Percentiles rank a stretch among this genome's conserved stretches.
phyloP scores from a whole-genome alignment of 35 echinoderm and acorn worm genomes.

The Strongylocentrotus purpuratus region DNA sequence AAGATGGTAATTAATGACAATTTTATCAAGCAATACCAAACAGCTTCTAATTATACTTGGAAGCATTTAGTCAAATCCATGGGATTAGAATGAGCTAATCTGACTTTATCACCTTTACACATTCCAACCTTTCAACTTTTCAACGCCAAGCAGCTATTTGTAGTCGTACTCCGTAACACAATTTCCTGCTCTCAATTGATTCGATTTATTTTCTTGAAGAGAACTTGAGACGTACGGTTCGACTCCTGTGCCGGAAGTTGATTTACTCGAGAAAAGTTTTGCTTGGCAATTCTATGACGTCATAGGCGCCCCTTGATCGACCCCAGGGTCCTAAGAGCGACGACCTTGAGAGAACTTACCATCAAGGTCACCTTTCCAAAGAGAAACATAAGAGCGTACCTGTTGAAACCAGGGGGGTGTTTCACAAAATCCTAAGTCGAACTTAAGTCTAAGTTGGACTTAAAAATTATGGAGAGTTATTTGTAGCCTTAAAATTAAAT shows the following conservation, averaged over 20 bases:
- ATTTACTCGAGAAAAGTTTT: conserved; percentile 1
- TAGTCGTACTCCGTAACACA: neutral
- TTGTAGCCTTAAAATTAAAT: no score
- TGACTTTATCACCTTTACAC: neutral
- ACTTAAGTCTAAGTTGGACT: no score
- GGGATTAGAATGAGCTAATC: neutral
- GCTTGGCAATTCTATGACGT: neutral
- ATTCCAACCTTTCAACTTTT: neutral
- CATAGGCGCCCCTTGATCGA: neutral
- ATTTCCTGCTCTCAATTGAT: neutral
- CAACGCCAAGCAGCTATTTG: neutral
- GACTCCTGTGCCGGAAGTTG: neutral
- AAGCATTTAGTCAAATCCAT: neutral
- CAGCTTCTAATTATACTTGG: neutral
- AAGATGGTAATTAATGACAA: neutral
- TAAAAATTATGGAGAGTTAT: no score
- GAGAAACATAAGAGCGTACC: no score
- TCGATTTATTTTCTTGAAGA: neutral
- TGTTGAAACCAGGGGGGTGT: no score
- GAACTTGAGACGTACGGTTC: neutral
- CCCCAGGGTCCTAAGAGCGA: neutral
- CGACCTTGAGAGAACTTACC: neutral
- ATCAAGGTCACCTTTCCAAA: neutral
- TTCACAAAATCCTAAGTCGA: no score
- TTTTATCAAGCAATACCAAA: neutral